Base-by-base conservation (phyloP, 2,113 vertebrate genomes). In the Carettochelys insculpta region DNA sequence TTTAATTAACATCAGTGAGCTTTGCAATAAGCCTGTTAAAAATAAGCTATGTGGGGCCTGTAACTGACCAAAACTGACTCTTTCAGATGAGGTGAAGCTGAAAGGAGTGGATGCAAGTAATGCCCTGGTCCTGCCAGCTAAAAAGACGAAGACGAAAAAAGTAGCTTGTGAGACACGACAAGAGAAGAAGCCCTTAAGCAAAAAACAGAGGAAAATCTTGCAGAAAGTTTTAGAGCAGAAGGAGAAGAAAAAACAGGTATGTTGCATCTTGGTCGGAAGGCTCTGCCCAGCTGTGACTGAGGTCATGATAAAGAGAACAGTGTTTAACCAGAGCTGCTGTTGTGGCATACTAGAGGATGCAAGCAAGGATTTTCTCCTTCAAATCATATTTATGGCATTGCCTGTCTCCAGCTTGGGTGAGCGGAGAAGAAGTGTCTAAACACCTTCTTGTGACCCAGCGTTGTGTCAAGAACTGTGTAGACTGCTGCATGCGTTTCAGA, bases 71-170 rank as follows among this genome's bases (percentile, higher is more conserved):
- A 5, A 2, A 53, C 0, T 0, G n/a, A 14, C 91, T 38, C 22
- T 95, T 96, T 48, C 93, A 99, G 99, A 98, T 96, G 97, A 88
- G 51, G 93, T 58, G 17, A 82, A 81, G 0, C 89, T 99, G 29
- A 99, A 99, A 96, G 99, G 99, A 6, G 97, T 99, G 0, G 99
- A 99, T 34, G 95, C 92, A 3, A 98, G 99, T 58, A 99, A 99
- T 0, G 98, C 97, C 1, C 97, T 99, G 31, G 98, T 99, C 20
- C 98, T 99, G 58, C 98, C 98, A 0, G 97, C 98, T 8, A 98
- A 78, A 83, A 99, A 97, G 96, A 82, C 89, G 19, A 99, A 98
- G 97, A 98, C 98, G 94, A 97, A 97, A 41, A 97, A 94, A 61
- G 85, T 5, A 54, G 79, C 65, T 0, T 8, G 22, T 2, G 89